Evolutionary conservation across 2,888 invertebrate genomes (phyloP).

Genomic region (Andrena camellia): DNA sequence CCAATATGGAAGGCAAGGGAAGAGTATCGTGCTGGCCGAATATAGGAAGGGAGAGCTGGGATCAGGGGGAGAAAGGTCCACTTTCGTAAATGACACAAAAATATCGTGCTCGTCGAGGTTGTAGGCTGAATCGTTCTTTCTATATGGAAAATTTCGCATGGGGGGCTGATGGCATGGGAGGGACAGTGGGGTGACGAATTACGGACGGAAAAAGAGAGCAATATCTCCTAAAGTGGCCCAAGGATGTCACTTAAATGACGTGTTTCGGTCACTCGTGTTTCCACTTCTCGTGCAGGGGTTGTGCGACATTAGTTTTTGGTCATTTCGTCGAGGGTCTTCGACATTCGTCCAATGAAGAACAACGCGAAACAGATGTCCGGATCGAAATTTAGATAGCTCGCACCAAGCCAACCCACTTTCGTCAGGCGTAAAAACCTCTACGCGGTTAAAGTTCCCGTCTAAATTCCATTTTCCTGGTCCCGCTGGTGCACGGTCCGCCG

Average conservation of each 20-base stretch:
- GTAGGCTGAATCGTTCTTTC: constrained; percentile 51
- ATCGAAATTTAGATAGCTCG: constrained; percentile 39
- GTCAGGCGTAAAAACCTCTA: constrained; percentile 25
- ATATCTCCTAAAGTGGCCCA: constrained; percentile 47
- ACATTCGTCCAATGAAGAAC: neutral
- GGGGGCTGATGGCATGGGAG: constrained; percentile 12
- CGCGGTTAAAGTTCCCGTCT: constrained; percentile 36
- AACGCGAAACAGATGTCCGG: neutral
- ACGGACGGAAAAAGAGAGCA: constrained; percentile 38
- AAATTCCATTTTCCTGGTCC: constrained; percentile 57
- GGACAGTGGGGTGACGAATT: constrained; percentile 52
- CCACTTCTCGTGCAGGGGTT: neutral
- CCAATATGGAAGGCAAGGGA: constrained; percentile 40
- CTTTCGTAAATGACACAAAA: constrained; percentile 57
- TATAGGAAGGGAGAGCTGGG: constrained; percentile 25
- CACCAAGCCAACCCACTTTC: constrained; percentile 45
- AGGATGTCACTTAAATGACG: constrained; percentile 34
- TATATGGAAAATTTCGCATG: constrained; percentile 32
- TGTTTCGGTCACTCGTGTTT: constrained; percentile 27
- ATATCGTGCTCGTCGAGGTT: constrained; percentile 48
- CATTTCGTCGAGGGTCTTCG: neutral
- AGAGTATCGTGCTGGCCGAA: constrained; percentile 38
- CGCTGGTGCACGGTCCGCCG: constrained; percentile 21
- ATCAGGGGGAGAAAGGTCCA: constrained; percentile 44
- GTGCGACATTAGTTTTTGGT: neutral